Evolutionary conservation across 2,888 invertebrate genomes (phyloP).

Genomic region (Epistrophe grossulariae): DNA sequence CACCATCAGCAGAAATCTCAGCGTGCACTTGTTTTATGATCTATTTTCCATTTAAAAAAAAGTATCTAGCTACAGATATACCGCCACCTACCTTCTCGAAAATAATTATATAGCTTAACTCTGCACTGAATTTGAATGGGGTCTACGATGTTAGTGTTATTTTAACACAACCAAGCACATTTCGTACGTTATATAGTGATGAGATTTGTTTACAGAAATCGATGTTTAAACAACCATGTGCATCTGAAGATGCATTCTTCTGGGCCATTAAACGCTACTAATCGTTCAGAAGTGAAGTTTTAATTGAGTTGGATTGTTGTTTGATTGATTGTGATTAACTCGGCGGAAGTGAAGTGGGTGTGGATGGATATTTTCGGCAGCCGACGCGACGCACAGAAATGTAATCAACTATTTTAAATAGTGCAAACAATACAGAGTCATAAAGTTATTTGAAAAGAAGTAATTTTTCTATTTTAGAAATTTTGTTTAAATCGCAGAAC

Average conservation of each 20-base stretch:
- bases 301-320: conserved; percentile 76
- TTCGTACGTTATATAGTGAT: conserved; percentile 13
- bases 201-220: conserved; percentile 72
- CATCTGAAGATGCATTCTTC: conserved; percentile 76
- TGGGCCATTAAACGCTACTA: conserved; percentile 75
- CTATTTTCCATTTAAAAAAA: conserved; percentile 23
- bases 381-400: neutral
- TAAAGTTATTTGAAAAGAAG: neutral
- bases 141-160: conserved; percentile 55
- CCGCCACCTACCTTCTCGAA: conserved; percentile 9
- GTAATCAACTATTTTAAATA: conserved; percentile 27
- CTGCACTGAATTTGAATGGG: conserved; percentile 41
- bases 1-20: neutral
- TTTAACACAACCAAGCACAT: conserved; percentile 69
- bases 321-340: conserved; percentile 75
- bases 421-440: neutral
- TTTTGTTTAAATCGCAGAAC: neutral
- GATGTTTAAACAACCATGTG: conserved; percentile 73
- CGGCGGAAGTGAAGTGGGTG: conserved; percentile 70
- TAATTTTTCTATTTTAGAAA: neutral
- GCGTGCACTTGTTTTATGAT: conserved; percentile 60
- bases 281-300: conserved; percentile 76
- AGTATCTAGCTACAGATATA: conserved; percentile 1
- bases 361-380: conserved; percentile 67
- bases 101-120: conserved; percentile 26